These are phyloP conservation scores for Castor canadensis DNA, from an alignment of 2,113 vertebrate species.

Conservation along the genomic window DNA sequence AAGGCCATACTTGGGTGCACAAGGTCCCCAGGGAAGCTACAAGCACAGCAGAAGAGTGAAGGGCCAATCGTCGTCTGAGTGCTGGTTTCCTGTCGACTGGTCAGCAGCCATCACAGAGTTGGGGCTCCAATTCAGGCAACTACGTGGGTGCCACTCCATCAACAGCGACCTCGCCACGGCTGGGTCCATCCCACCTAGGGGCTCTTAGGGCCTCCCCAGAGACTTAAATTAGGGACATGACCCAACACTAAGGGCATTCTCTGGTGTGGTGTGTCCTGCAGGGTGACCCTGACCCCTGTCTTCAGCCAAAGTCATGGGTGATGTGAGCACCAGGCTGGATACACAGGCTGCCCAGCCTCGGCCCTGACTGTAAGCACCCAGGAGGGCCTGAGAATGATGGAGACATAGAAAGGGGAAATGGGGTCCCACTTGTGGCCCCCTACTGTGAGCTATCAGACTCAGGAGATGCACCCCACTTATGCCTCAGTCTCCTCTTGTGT, in stretches of 20 bases:
- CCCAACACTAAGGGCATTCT: too few species aligned
- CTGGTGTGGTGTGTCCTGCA: not conserved
- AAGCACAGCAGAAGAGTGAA: not conserved
- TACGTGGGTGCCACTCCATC: not conserved
- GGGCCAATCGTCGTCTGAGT: too few species aligned
- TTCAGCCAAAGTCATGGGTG: not conserved
- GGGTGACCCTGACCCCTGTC: too few species aligned
- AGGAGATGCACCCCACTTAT: not conserved
- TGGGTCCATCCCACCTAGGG: not conserved
- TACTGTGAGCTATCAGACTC: not conserved
- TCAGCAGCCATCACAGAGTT: not conserved
- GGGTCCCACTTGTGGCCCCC: too few species aligned
- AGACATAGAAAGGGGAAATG: not conserved
- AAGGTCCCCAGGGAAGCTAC: not conserved
- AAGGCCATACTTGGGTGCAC: not conserved
- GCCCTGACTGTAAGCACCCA: not conserved
- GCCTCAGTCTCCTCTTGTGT: not conserved
- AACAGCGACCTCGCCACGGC: not conserved
- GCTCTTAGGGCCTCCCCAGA: not conserved
- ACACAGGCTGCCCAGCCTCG: not conserved
- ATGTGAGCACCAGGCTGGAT: rapidly evolving
- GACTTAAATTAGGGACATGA: not conserved
- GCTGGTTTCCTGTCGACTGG: not conserved
- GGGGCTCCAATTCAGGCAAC: not conserved
- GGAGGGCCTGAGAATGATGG: too few species aligned